phyloP scores from a whole-genome alignment of 2,888 invertebrate species.

The Bhutanitis thaidina region DNA sequence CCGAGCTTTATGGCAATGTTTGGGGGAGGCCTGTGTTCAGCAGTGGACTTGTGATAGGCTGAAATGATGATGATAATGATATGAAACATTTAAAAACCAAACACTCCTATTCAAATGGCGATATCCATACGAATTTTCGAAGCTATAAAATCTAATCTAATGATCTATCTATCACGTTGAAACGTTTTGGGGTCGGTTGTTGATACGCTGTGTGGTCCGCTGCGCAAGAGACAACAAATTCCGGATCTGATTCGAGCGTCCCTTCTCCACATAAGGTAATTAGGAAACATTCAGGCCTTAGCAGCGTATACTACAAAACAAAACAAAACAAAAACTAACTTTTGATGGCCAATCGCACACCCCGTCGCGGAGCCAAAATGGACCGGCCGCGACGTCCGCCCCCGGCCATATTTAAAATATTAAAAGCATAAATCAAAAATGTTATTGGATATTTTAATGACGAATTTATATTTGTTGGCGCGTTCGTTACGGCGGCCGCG shows the following conservation, averaged over 20 bases:
- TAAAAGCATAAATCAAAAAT: slow-evolving; percentile 70
- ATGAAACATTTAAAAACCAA: too few species aligned
- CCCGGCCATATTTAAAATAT: slow-evolving; percentile 72
- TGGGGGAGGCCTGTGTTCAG: too few species aligned
- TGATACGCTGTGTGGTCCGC: too few species aligned
- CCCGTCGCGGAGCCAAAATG: slow-evolving; percentile 50
- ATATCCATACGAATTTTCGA: too few species aligned
- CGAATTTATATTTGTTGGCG: slow-evolving; percentile 43
- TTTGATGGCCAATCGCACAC: slow-evolving; percentile 59
- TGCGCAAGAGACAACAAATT: slow-evolving; percentile 26
- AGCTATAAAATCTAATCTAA: too few species aligned
- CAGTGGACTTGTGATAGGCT: too few species aligned
- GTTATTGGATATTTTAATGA: slow-evolving; percentile 69
- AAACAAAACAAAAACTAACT: slow-evolving; percentile 48
- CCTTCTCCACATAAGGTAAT: slow-evolving; percentile 51
- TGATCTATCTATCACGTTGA: too few species aligned
- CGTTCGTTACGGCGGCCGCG: slow-evolving; percentile 17
- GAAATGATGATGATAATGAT: too few species aligned
- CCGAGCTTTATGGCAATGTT: too few species aligned
- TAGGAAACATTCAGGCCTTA: slow-evolving; percentile 50
- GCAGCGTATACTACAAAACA: too few species aligned
- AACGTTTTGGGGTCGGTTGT: too few species aligned
- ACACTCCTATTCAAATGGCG: too few species aligned
- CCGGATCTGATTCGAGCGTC: slow-evolving; percentile 44
- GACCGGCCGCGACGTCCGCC: slow-evolving; percentile 43